Evolutionary conservation across 2,797 vertebrate species (phyloP).

Genomic region (Pristis pectinata): DNA sequence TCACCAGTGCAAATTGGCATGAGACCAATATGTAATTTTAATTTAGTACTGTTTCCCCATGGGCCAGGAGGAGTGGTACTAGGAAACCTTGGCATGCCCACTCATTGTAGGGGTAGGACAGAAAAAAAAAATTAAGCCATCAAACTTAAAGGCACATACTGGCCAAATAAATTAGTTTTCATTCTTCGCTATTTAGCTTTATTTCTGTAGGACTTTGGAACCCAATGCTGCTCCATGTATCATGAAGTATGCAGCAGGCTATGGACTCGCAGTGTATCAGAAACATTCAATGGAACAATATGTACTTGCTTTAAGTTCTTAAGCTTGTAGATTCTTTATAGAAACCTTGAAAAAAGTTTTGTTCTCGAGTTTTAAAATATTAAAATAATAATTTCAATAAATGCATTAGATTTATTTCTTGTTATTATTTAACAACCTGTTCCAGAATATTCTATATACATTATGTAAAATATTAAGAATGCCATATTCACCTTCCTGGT

Average conservation of each 20-base stretch:
- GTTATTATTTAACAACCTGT: not conserved
- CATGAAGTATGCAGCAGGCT: not conserved
- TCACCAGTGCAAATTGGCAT: no score
- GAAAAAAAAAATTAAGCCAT: no score
- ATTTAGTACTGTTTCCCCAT: no score
- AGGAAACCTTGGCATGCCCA: no score
- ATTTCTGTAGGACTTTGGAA: not conserved
- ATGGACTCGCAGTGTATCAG: not conserved
- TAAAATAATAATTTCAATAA: not conserved
- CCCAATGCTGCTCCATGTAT: not conserved
- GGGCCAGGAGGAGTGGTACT: no score
- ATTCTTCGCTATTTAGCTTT: not conserved
- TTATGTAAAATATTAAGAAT: not conserved
- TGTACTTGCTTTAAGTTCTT: not conserved
- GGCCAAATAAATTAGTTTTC: not conserved
- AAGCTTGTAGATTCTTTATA: not conserved
- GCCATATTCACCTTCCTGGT: not conserved
- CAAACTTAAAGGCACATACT: no score
- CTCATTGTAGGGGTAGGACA: no score
- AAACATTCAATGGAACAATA: not conserved
- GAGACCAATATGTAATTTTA: no score
- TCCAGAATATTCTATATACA: not conserved
- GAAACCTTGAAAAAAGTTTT: not conserved
- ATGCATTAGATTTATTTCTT: not conserved
- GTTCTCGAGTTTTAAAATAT: not conserved